Evolutionary conservation across 2,888 invertebrate genomes (phyloP), one percentile per base, ranked within the genome.

Genomic region (Nemapogon koenigi): DNA sequence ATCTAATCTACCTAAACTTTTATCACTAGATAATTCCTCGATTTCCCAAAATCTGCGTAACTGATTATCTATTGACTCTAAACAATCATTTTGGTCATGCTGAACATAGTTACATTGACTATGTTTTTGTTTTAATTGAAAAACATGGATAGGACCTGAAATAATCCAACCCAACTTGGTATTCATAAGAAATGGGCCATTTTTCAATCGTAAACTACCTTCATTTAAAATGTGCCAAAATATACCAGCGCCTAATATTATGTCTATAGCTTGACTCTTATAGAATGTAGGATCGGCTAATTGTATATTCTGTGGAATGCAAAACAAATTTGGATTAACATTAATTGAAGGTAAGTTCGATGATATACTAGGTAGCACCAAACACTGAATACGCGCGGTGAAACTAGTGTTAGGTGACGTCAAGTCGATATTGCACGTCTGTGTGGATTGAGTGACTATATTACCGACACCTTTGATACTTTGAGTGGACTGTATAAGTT

Each of bases 111-210:
- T 45, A 26, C 45, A 47, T 2, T 44, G 38, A 18, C 42, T 16
- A 3, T 36, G 35, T 14, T 30, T 28, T 8, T 6, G 31, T 39
- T 28, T 14, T 13, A 31, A 26, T 16, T 38, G 14, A 4, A 37
- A 37, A 7, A 13, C 17, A 14, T 19, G 14, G 8, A 44, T 11
- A 7, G 47, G 39, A 11, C 44, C 47, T 3, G 44, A 40, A 7
- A 46, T 26, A 14, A 44, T 35, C 47, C 48, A 48, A 7, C 48
- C 48, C 10, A 46, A 40, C 28, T 39, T 46, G 4, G 44, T 37
- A 18, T 44, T 43, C 35, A 45, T 46, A 25, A 48, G 30, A 18
- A 33, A 46, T 1, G 46, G 46, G 6, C 45, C 43, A 13, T 36
- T 41, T 22, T 27, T n/a, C 28, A 46, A 35, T 13, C 44, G 41